phyloP scores from a whole-genome alignment of 1,140 invertebrate species.

The Zaprionus tsacasi region DNA sequence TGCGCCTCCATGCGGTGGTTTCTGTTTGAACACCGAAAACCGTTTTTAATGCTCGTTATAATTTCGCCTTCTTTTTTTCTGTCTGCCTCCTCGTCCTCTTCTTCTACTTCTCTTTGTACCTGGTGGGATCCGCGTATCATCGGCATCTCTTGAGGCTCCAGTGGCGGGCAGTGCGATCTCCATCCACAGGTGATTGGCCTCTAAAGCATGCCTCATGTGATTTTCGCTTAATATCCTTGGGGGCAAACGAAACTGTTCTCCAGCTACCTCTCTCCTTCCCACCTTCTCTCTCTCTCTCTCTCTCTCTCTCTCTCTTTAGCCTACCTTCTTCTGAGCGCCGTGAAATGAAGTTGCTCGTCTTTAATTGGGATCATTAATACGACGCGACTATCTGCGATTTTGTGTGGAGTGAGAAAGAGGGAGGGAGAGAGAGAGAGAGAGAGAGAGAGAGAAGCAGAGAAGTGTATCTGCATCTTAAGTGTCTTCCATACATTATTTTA shows the following conservation, averaged over 20 bases:
- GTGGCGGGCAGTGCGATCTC: conserved; percentile 3
- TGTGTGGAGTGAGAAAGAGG: neutral
- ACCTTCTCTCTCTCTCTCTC: neutral
- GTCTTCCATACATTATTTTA: conserved; percentile 1
- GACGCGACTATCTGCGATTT: conserved; percentile 12
- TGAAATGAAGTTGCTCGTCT: conserved; percentile 63
- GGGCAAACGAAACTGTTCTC: conserved; percentile 56
- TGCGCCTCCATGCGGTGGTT: conserved; percentile 42
- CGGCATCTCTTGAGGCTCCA: conserved; percentile 18
- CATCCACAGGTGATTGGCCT: conserved; percentile 64
- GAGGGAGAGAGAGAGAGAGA: neutral
- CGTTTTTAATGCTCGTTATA: conserved; percentile 76
- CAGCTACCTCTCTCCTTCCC: neutral
- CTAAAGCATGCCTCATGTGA: conserved; percentile 45
- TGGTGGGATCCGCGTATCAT: conserved; percentile 26
- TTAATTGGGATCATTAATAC: conserved; percentile 65
- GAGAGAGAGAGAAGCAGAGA: neutral
- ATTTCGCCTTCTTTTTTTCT: conserved; percentile 47
- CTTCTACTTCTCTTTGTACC: conserved; percentile 1
- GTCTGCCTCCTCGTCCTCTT: neutral
- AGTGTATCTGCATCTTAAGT: neutral
- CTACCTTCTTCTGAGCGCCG: conserved; percentile 2
- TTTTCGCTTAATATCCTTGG: conserved; percentile 67
- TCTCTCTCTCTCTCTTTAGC: neutral
- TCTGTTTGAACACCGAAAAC: conserved; percentile 67